phyloP scores from a whole-genome alignment of 2,797 vertebrate genomes.

The Moxostoma hubbsi region DNA sequence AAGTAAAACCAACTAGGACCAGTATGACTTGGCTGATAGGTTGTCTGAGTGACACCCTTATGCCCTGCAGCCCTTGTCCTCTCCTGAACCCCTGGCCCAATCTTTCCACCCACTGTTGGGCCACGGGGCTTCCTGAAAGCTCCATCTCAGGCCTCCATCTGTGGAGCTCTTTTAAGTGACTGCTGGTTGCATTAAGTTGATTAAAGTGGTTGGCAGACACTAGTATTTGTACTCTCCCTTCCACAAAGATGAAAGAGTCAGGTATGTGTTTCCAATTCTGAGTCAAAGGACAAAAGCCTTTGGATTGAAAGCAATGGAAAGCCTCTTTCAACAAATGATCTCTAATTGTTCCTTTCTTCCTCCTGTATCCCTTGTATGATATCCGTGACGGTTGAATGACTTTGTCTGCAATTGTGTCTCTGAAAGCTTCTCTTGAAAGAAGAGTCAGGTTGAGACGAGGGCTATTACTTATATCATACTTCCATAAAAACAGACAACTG shows the following conservation, averaged over 20 bases:
- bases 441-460: constrained; percentile 76
- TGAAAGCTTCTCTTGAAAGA: constrained; percentile 83
- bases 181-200: constrained; percentile 95
- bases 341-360: constrained; percentile 98
- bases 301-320: constrained; percentile 87
- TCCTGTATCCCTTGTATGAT: constrained; percentile 79
- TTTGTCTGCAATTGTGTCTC: constrained; percentile 78
- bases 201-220: constrained; percentile 90
- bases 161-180: constrained; percentile 88
- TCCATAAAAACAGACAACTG: constrained; percentile 71
- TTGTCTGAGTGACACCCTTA: constrained; percentile 77
- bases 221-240: constrained; percentile 83
- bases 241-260: constrained; percentile 93
- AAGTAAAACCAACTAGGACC: constrained; percentile 59
- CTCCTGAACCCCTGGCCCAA: constrained; percentile 61
- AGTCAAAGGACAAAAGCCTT: constrained; percentile 88
- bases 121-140: constrained; percentile 81
- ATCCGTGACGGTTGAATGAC: constrained; percentile 80
- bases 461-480: constrained; percentile 83
- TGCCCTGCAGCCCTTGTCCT: constrained; percentile 72
- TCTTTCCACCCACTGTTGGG: constrained; percentile 69
- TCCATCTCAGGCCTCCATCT: constrained; percentile 77
- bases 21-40: constrained; percentile 75
- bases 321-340: constrained; percentile 96
- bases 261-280: constrained; percentile 75